Base-by-base conservation (phyloP, 2,113 vertebrate species). In the Mobula birostris region DNA sequence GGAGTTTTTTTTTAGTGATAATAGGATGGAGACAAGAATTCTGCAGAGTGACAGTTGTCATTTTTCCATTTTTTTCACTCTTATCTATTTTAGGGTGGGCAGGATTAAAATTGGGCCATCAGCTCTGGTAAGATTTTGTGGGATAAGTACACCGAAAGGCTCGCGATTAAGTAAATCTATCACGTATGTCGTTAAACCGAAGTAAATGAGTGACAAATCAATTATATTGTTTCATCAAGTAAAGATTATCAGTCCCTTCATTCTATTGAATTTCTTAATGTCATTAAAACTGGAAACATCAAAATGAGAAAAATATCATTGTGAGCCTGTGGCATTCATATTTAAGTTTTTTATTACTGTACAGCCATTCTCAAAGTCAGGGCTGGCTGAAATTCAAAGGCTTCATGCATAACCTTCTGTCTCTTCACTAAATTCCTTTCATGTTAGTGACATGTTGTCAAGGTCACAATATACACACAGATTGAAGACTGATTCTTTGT, bases 401-500 rank as follows among this genome's bases (percentile, higher is more conserved):
- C 72, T 74, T 74, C 72, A 74, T 74, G 29, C 85, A 15, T 88
- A 61, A 5, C 83, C 15, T 24, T 90, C 61, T 66, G 85, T 7
- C 85, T 66, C 29, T 90, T 66, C 29, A 19, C 29, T n/a, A 63
- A 68, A 66, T 66, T 88, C 66, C 61, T 61, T 68, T 32, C 85
- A 66, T 32, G 61, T 90, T 15, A 11, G 85, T 90, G 85, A 68
- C 15, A 68, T 90, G 29, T 90, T 68, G 85, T 90, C 85, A 90
- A 90, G 85, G 85, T 90, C 85, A 90, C 63, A 32, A 66, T 90
- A 32, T 29, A 90, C 32, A 32, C 58, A 88, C 61, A 68, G 85
- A 66, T 90, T 90, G 85, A 63, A 90, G 58, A 90, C 85, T 66
- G 85, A 90, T 66, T 29, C 85, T 40, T 63, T 90, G 61, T 66